Base-by-base conservation (phyloP, 2,113 vertebrate species). In the Axis porcinus region DNA sequence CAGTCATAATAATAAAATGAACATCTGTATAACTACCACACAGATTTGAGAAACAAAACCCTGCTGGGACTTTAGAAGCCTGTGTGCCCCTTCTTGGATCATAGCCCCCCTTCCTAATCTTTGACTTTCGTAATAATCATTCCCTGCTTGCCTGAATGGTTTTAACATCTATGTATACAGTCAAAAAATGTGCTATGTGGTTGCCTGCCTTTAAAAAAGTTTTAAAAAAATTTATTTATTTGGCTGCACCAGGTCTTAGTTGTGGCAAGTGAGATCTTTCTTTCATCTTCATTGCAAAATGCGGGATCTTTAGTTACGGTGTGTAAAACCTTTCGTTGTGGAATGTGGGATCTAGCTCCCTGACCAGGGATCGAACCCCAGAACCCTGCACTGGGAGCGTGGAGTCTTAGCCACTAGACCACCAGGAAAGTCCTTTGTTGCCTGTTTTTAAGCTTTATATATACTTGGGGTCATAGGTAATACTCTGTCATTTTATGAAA, bases 401-500 rank as follows among this genome's bases (percentile, higher is more conserved):
- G 12, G 40, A 76, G 40, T 76, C 40, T 76, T 76, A 76, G 70
- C 40, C 40, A 43, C 40, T 15, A 23, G 23, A 27, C 70, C 40
- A 27, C 40, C 70, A 76, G 40, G 40, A 27, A 76, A 43, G 70
- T 43, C 23, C 70, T 60, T 97, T 50, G 50, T 54, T 76, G 4
- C 16, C 30, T 92, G 36, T 12, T 90, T 93, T 91, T 89, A 84
- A 89, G 55, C 43, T 82, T 92, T 57, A 40, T 89, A 15, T 62
- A 79, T 89, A 19, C n/a, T 92, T 79, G 67, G 82, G 84, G 19
- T 55, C 81, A 14, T 8, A 27, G 23, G 19, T 88, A 70, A 88
- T 88, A n/a, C n/a, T 76, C 89, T 16, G 70, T 96, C 74, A 52
- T 92, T 87, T 67, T 87, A 58, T 84, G 54, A 92, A 92, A 62